Conservation (phyloP, 2,888 invertebrate species). For the Tipula confusa region DNA sequence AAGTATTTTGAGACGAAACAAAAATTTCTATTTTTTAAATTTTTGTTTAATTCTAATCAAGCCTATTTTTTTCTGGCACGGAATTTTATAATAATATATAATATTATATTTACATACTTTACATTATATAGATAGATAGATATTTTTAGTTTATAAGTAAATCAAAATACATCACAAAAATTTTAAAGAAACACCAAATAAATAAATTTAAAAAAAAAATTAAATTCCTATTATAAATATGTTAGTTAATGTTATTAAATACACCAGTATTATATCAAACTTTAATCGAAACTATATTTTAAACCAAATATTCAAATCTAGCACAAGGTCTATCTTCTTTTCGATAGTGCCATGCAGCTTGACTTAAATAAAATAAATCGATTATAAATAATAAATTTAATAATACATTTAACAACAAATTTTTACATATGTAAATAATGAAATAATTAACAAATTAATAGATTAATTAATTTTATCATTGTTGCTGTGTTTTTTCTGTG, state of each 20-base stretch:
- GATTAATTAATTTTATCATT: neutral
- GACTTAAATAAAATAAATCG: neutral
- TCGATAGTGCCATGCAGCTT: neutral
- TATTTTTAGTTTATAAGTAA: neutral
- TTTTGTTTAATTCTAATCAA: neutral
- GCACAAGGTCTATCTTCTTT: neutral
- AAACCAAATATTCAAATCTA: neutral
- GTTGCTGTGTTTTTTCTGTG: slow-evolving; percentile 6
- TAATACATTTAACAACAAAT: neutral
- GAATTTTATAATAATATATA: neutral
- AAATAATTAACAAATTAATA: no score
- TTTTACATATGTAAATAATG: neutral
- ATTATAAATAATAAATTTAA: neutral
- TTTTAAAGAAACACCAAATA: slow-evolving; percentile 20
- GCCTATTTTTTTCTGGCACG: neutral
- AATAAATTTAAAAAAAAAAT: neutral
- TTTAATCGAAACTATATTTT: neutral
- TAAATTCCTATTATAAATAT: neutral
- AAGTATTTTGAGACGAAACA: neutral
- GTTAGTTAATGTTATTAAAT: no score
- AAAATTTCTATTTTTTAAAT: neutral
- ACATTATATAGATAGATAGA: neutral
- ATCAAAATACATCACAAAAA: neutral
- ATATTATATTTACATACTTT: neutral
- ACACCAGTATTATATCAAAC: neutral